phyloP scores from a whole-genome alignment of 1,140 invertebrate species.

The Lasaia peninsularis region DNA sequence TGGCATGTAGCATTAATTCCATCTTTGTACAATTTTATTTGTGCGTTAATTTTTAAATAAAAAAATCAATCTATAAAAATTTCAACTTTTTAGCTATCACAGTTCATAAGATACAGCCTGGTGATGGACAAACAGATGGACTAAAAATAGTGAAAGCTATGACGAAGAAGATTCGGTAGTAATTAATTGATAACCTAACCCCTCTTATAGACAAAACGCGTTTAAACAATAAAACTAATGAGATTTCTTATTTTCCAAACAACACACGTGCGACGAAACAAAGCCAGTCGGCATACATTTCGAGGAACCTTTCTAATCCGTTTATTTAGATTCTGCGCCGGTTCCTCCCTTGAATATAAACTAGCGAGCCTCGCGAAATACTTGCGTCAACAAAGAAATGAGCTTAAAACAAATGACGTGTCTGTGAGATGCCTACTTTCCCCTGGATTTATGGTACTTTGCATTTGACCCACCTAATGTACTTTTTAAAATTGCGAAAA shows the following conservation, averaged over 20 bases:
- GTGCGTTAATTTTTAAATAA: too few relatives aligned
- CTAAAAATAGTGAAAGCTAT: too few relatives aligned
- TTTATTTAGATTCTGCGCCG: slow-evolving; percentile 41
- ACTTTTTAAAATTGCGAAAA: not conserved
- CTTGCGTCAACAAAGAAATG: slow-evolving; percentile 17
- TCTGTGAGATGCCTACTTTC: slow-evolving; percentile 9
- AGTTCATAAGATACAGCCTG: too few relatives aligned
- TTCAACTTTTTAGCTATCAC: too few relatives aligned
- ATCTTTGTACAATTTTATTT: too few relatives aligned
- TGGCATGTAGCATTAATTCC: too few relatives aligned
- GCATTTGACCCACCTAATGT: not conserved
- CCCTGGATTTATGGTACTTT: not conserved
- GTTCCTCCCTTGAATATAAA: slow-evolving; percentile 33
- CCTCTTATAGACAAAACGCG: slow-evolving; percentile 8
- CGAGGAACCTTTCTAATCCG: slow-evolving; percentile 40
- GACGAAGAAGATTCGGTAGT: not conserved
- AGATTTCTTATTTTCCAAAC: slow-evolving; percentile 34
- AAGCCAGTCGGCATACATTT: slow-evolving; percentile 35
- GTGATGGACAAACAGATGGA: too few relatives aligned
- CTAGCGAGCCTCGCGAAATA: slow-evolving; percentile 20
- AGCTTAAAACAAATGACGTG: slow-evolving; percentile 22
- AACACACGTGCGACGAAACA: slow-evolving; percentile 36
- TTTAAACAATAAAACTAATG: slow-evolving; percentile 24
- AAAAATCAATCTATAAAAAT: too few relatives aligned
- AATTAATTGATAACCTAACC: not conserved